phyloP scores from a whole-genome alignment of 2,113 vertebrate species.

The Fregata magnificens region DNA sequence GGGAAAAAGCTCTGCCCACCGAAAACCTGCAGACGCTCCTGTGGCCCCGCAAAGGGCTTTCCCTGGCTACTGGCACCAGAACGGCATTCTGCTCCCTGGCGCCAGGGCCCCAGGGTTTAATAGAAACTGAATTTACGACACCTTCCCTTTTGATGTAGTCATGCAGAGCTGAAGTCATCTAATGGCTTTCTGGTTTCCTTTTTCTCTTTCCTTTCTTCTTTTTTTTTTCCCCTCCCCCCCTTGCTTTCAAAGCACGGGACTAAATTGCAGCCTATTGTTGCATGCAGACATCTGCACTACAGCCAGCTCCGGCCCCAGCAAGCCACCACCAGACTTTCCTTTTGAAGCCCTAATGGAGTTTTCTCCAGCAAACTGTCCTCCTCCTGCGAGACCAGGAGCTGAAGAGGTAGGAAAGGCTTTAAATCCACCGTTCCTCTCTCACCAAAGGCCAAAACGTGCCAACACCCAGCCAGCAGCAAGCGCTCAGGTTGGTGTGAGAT shows the following conservation, averaged over 20 bases:
- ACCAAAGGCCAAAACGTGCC: background rate
- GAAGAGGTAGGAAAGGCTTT: background rate
- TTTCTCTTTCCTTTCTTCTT: background rate
- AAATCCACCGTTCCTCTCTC: background rate
- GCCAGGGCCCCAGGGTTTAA: fast-evolving
- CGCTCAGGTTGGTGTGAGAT: fast-evolving
- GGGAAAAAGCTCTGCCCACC: background rate
- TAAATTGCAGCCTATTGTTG: background rate
- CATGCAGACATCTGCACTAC: background rate
- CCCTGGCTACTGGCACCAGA: background rate
- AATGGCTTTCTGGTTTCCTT: slow-evolving; percentile 7
- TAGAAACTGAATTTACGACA: background rate
- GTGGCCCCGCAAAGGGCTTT: fast-evolving
- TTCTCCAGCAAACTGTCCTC: background rate
- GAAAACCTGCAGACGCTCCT: background rate
- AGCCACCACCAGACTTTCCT: background rate
- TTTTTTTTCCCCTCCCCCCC: background rate
- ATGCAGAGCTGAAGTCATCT: slow-evolving; percentile 15
- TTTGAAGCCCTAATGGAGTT: background rate
- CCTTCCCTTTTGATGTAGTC: slow-evolving; percentile 16
- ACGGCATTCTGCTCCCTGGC: background rate
- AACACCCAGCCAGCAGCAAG: background rate
- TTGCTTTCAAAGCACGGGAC: background rate
- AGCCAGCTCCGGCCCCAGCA: background rate
- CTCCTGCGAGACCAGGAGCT: fast-evolving